Base-by-base conservation (phyloP, 2,113 vertebrate species). In the Arothron firmamentum region DNA sequence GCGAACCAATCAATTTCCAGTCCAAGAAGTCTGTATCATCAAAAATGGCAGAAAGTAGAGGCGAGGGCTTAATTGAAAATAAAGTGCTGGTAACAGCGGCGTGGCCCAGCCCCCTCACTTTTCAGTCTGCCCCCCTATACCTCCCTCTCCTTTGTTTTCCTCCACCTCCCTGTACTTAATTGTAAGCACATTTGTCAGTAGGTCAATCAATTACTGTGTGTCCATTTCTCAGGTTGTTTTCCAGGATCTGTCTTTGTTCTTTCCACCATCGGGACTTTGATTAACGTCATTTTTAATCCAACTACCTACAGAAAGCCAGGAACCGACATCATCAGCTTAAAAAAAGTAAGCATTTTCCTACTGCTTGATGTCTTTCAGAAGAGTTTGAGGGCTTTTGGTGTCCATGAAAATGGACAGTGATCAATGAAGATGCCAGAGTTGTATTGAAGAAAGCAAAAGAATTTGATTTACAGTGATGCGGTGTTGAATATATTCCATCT, bases 61-160 rank as follows among this genome's bases (percentile, higher is more conserved):
- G 60, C 71, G 17, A 41, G 48, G 65, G 60, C 85, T 79, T 89
- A 90, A 90, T 89, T 89, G 87, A 87, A 86, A 88, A 83, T 83
- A 87, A 88, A 79, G 81, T 85, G 76, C 81, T 80, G 78, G 80
- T 84, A 78, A 87, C 76, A 79, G 74, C 77, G 7, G 46, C 2
- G 21, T 67, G 46, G 66, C 41, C 65, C 52, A 65, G 52, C 48
- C 25, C 9, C 54, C 75, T 46, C 23, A 63, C 56, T 49, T 59
- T 50, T 62, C 65, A 53, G 49, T 51, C 47, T 62, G 42, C 23
- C 59, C 51, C 52, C 72, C 51, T 58, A 54, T 60, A n/a, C 25
- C 50, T 58, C 23, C 49, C 21, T 43, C 43, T 75, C 65, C 59
- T 60, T 62, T 75, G 48, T 70, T 78, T 72, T 77, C 77, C 61